Evolutionary conservation across 2,113 vertebrate species (phyloP).

Genomic region (Prochilodus magdalenae): DNA sequence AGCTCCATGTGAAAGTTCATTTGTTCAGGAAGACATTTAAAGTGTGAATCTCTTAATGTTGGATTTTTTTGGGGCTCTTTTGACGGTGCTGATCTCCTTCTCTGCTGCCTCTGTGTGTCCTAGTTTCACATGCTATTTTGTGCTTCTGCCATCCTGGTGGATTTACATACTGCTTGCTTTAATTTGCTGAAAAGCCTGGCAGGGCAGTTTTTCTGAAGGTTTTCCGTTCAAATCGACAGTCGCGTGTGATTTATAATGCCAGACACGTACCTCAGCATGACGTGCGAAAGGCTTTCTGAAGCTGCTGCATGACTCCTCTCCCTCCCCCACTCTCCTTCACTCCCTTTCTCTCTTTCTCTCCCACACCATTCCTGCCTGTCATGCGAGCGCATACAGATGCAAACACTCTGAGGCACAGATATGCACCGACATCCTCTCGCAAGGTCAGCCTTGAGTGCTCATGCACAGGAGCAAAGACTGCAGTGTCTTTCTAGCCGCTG

Average conservation of each 20-base stretch:
- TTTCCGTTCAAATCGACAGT: not conserved
- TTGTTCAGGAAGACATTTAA: not conserved
- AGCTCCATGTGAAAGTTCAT: not conserved
- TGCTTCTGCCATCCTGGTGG: not conserved
- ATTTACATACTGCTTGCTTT: not conserved
- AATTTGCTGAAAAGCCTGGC: not conserved
- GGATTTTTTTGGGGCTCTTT: not conserved
- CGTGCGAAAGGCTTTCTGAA: slow-evolving; percentile 47
- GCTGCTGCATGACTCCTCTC: slow-evolving; percentile 33
- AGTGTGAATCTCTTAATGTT: not conserved
- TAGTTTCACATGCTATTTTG: slow-evolving; percentile 20
- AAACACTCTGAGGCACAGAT: slow-evolving; percentile 38
- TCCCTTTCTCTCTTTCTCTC: not conserved
- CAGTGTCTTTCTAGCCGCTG: not conserved
- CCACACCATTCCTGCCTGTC: slow-evolving; percentile 20
- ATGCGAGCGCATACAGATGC: slow-evolving; percentile 32
- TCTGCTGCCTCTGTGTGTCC: slow-evolving; percentile 21
- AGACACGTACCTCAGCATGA: slow-evolving; percentile 62
- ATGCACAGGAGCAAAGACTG: slow-evolving; percentile 10
- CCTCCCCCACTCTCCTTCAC: slow-evolving; percentile 26
- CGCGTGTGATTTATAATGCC: slow-evolving; percentile 54
- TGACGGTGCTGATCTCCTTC: not conserved
- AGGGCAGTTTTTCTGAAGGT: not conserved
- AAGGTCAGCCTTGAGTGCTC: slow-evolving; percentile 56
- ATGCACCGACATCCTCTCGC: slow-evolving; percentile 37